A percentile compares a stretch with the other conserved stretches of the same genome.
These are phyloP conservation scores for Abrostola tripartita DNA, from an alignment of 2,888 invertebrate genomes.

Conservation along the genomic window DNA sequence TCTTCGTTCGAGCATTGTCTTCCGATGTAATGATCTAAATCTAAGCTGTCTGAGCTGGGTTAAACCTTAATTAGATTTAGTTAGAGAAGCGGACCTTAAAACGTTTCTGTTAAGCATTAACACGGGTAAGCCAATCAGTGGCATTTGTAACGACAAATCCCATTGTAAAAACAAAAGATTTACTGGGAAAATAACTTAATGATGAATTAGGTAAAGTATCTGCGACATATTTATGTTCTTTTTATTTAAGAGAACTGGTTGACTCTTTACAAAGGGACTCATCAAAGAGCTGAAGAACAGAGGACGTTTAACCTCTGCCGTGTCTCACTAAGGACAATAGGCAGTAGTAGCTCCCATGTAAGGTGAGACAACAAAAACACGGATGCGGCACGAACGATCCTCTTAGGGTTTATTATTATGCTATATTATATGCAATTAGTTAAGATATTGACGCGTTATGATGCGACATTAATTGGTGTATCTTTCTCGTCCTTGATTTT, in stretches of 20 bases:
- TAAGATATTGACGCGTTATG: slow-evolving; percentile 49
- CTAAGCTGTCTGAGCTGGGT: too few relatives aligned
- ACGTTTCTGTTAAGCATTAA: too few relatives aligned
- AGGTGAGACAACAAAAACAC: slow-evolving; percentile 75
- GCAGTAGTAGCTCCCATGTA: slow-evolving; percentile 67
- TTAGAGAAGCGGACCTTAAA: too few relatives aligned
- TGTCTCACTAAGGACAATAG: slow-evolving; percentile 71
- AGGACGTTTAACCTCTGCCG: slow-evolving; percentile 49
- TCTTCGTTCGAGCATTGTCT: too few relatives aligned
- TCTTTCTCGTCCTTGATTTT: slow-evolving; percentile 6
- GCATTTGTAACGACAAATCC: too few relatives aligned
- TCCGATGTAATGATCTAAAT: too few relatives aligned
- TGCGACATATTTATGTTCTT: slow-evolving; percentile 13
- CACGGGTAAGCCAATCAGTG: too few relatives aligned
- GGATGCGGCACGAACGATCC: slow-evolving; percentile 68
- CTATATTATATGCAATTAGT: slow-evolving; percentile 53
- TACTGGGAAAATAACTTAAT: not conserved
- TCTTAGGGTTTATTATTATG: slow-evolving; percentile 43
- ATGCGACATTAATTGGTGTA: slow-evolving; percentile 12
- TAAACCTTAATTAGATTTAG: too few relatives aligned
- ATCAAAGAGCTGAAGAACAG: slow-evolving; percentile 47
- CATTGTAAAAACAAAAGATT: not conserved
- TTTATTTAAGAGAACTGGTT: slow-evolving; percentile 39
- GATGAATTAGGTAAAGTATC: not conserved
- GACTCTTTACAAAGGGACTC: slow-evolving; percentile 49